phyloP scores from a whole-genome alignment of 2,797 vertebrate genomes.

The Sitta carolinensis region DNA sequence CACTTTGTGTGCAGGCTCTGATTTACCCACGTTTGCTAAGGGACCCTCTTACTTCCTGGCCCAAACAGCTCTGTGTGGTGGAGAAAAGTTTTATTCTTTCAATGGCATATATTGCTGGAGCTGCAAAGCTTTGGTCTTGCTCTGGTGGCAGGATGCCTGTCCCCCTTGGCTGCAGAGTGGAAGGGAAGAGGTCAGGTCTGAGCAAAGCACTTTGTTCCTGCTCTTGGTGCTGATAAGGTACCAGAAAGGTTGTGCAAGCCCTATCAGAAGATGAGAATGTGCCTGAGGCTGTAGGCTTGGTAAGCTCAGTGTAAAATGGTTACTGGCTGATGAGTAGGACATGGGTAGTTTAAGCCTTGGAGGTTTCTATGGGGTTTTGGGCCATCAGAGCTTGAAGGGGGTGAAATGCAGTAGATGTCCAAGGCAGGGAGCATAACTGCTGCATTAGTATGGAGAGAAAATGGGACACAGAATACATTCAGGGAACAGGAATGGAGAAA shows the following conservation, averaged over 20 bases:
- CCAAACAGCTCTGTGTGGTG: background rate
- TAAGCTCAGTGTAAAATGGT: background rate
- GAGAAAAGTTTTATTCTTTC: background rate
- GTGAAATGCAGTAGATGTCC: background rate
- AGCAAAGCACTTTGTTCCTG: conserved; percentile 22
- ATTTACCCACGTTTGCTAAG: background rate
- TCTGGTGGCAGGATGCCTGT: rapidly evolving
- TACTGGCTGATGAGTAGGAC: background rate
- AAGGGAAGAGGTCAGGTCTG: conserved; percentile 27
- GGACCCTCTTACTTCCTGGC: background rate
- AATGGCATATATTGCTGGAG: background rate
- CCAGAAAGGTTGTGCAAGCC: conserved; percentile 7
- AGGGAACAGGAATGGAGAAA: background rate
- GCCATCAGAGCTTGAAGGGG: background rate
- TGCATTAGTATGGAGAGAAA: background rate
- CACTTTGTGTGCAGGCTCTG: rapidly evolving
- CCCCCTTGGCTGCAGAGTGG: background rate
- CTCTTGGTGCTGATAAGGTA: background rate
- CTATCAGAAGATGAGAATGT: conserved; percentile 39
- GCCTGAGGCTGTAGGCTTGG: background rate
- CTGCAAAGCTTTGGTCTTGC: background rate
- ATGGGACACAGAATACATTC: background rate
- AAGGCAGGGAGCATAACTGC: background rate
- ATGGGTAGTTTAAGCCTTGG: background rate
- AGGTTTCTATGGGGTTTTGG: background rate